Percentiles rank a stretch among this genome's conserved stretches.
Evolutionary conservation across 2,113 vertebrate species (phyloP).

Genomic region (Rhineura floridana): DNA sequence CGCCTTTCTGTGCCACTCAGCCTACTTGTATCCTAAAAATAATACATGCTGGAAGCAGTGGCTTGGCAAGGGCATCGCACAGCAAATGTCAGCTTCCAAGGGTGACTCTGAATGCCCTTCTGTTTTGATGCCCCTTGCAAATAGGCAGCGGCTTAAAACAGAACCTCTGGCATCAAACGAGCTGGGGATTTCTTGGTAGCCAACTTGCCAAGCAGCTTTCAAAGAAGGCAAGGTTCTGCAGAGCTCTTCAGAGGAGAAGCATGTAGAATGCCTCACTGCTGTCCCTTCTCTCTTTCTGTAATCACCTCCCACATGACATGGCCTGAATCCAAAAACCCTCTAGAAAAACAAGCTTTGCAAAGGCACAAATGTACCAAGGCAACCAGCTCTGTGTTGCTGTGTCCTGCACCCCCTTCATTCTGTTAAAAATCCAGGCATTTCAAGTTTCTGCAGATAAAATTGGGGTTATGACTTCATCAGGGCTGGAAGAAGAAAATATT

Average conservation of each 20-base stretch:
- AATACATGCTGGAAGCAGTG: conserved; percentile 13
- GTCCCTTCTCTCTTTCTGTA: conserved; percentile 19
- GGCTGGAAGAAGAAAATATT: neutral
- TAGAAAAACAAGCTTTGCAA: conserved; percentile 15
- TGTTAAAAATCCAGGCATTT: neutral
- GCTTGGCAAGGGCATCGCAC: neutral
- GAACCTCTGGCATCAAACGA: neutral
- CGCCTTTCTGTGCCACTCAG: conserved; percentile 7
- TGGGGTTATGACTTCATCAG: neutral
- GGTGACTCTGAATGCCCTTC: conserved; percentile 4
- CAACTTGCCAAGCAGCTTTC: neutral
- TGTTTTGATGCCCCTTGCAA: conserved; percentile 8
- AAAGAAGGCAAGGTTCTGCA: neutral
- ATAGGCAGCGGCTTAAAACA: neutral
- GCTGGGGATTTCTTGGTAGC: neutral
- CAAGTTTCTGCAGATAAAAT: neutral
- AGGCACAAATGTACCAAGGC: neutral
- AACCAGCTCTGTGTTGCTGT: neutral
- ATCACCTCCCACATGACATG: neutral
- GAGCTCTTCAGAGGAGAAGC: no score
- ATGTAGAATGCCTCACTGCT: neutral
- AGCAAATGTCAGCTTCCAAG: conserved; percentile 23
- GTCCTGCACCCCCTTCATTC: neutral
- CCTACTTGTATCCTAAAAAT: conserved; percentile 25
- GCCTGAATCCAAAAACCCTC: neutral